A percentile compares a stretch with the other conserved stretches of the same genome.
phyloP scores from a whole-genome alignment of 2,113 vertebrate species.

The Pseudorhombus dupliciocellatus region DNA sequence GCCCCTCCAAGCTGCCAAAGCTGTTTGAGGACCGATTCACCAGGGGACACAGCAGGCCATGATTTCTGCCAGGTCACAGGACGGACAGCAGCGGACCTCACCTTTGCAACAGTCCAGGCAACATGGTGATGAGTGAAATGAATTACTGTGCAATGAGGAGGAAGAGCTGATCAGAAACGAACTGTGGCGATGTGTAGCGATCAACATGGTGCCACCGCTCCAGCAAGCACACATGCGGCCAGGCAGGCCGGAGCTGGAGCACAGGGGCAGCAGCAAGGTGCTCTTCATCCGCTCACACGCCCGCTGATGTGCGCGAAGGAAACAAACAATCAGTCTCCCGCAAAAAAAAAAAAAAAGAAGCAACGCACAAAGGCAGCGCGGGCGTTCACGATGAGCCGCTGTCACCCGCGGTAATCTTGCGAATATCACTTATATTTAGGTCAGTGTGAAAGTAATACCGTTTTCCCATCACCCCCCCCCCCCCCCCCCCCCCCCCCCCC shows the following conservation, averaged over 20 bases:
- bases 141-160: slow-evolving; percentile 51
- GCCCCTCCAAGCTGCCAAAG: background rate
- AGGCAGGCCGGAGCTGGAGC: slow-evolving; percentile 18
- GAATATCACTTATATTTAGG: slow-evolving; percentile 56
- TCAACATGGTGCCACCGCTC: slow-evolving; percentile 27
- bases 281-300: slow-evolving; percentile 57
- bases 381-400: slow-evolving; percentile 37
- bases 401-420: slow-evolving; percentile 39
- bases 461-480: slow-evolving; percentile 32
- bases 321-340: slow-evolving; percentile 1
- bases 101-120: slow-evolving; percentile 41
- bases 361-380: slow-evolving; percentile 52
- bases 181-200: slow-evolving; percentile 3
- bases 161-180: slow-evolving; percentile 31
- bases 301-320: slow-evolving; percentile 18
- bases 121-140: slow-evolving; percentile 52
- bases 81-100: slow-evolving; percentile 43
- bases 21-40: slow-evolving; percentile 7
- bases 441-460: slow-evolving; percentile 56
- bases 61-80: slow-evolving; percentile 50
- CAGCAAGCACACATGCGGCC: background rate
- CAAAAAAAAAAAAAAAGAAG: too few species aligned
- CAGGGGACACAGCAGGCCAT: background rate
- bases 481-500: background rate
- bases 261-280: slow-evolving; percentile 53